A percentile compares a stretch with the other conserved stretches of the same genome.
Evolutionary conservation across 1,140 invertebrate genomes (phyloP).

Genomic region (Antheraea pernyi): DNA sequence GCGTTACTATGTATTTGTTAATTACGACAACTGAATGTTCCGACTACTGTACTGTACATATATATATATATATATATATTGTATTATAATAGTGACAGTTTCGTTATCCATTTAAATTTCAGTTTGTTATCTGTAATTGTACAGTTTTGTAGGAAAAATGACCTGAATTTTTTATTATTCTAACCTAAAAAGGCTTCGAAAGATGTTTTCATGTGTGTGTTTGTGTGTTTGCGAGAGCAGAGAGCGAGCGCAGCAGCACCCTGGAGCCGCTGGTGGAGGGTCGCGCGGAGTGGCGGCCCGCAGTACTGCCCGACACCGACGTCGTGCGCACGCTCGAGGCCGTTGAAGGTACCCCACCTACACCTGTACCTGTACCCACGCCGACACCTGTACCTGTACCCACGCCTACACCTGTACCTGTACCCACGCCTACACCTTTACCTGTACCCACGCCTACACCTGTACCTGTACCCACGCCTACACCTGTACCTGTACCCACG

Average conservation of each 20-base stretch:
- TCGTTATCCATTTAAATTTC: too few species aligned
- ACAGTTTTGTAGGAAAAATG: too few species aligned
- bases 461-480: neutral
- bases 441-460: neutral
- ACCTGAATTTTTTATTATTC: too few species aligned
- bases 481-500: too few species aligned
- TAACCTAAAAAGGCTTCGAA: neutral
- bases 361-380: neutral
- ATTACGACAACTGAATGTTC: too few species aligned
- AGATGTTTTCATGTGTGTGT: neutral
- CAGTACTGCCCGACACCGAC: slow-evolving; percentile 87
- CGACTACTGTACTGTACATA: too few species aligned
- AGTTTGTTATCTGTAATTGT: too few species aligned
- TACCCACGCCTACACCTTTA: neutral
- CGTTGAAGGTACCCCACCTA: slow-evolving; percentile 84
- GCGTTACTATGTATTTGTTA: too few species aligned
- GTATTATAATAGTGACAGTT: too few species aligned
- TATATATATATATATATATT: too few species aligned
- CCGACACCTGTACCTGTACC: too few species aligned
- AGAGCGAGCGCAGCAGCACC: slow-evolving; percentile 85
- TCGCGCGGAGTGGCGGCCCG: slow-evolving; percentile 87
- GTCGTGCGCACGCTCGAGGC: slow-evolving; percentile 91
- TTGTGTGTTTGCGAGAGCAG: slow-evolving; percentile 61
- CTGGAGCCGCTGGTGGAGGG: slow-evolving; percentile 86
- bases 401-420: too few species aligned